Conservation (phyloP, 1,140 invertebrate species). For the Eciton burchellii region DNA sequence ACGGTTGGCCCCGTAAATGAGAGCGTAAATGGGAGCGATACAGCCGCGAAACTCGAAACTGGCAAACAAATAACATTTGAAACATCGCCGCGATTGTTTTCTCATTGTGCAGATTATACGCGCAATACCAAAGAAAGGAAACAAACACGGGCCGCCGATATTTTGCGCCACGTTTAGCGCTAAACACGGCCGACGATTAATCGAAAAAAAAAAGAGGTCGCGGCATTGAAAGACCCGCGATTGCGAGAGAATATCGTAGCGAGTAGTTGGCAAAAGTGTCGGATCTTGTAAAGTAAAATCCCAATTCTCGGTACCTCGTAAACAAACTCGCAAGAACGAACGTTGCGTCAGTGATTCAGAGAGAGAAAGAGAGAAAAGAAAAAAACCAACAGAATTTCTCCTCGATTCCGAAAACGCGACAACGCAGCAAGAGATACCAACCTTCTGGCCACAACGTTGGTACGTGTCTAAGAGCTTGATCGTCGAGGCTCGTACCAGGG, state of each 20-base stretch:
- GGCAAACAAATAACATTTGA: slow-evolving; percentile 50
- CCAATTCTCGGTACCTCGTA: neutral
- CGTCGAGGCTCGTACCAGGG: slow-evolving; percentile 89
- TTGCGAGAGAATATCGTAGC: neutral
- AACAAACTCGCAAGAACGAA: too few relatives aligned
- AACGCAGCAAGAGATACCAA: slow-evolving; percentile 76
- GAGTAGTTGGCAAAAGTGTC: neutral
- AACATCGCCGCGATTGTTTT: slow-evolving; percentile 30
- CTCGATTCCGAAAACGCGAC: neutral
- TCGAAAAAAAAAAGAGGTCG: neutral
- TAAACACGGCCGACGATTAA: slow-evolving; percentile 15
- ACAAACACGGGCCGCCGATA: neutral
- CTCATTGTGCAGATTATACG: slow-evolving; percentile 22
- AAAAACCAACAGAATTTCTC: too few relatives aligned
- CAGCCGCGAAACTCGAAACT: slow-evolving; percentile 28
- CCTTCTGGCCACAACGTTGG: slow-evolving; percentile 90
- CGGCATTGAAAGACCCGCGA: neutral
- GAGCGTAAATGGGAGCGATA: slow-evolving; percentile 9
- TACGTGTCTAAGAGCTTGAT: slow-evolving; percentile 91
- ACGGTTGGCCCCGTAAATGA: neutral
- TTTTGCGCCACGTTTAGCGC: slow-evolving; percentile 4
- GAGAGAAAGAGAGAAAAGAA: too few relatives aligned
- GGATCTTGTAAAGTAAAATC: too few relatives aligned
- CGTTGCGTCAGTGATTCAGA: too few relatives aligned
- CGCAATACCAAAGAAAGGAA: neutral